Percentiles rank a stretch among this genome's conserved stretches.
Conservation (phyloP, 2,113 vertebrate genomes). For the Chlamydotis undulata region DNA sequence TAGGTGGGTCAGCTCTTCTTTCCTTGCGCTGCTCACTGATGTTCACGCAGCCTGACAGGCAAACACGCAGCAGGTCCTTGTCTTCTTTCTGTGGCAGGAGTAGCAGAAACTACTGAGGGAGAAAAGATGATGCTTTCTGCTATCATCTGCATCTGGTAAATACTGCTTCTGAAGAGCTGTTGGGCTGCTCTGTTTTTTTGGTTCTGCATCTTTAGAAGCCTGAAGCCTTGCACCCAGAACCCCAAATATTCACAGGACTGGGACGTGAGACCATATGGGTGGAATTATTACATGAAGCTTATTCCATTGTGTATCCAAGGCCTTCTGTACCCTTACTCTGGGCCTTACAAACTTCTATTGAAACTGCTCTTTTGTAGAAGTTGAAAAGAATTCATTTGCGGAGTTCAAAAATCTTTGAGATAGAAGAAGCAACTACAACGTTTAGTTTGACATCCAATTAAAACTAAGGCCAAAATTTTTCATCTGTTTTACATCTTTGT, state of each 20-base stretch:
- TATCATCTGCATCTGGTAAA: not conserved
- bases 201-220: not conserved
- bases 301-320: not conserved
- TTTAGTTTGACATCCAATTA: slow-evolving; percentile 13
- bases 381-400: not conserved
- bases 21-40: not conserved
- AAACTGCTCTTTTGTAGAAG: not conserved
- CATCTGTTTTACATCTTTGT: not conserved
- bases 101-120: not conserved
- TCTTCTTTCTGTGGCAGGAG: not conserved
- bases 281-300: not conserved
- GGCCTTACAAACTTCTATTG: not conserved
- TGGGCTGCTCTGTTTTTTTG: not conserved
- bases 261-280: not conserved
- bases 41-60: not conserved
- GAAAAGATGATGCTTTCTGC: not conserved
- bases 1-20: not conserved
- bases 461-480: not conserved
- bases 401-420: not conserved
- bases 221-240: not conserved
- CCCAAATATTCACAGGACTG: not conserved
- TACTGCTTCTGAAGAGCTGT: not conserved
- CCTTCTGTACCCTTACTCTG: not conserved
- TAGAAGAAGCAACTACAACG: not conserved
- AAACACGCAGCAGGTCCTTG: not conserved